Base-by-base conservation (phyloP, 2,888 invertebrate species). In the Byasa hedistus region DNA sequence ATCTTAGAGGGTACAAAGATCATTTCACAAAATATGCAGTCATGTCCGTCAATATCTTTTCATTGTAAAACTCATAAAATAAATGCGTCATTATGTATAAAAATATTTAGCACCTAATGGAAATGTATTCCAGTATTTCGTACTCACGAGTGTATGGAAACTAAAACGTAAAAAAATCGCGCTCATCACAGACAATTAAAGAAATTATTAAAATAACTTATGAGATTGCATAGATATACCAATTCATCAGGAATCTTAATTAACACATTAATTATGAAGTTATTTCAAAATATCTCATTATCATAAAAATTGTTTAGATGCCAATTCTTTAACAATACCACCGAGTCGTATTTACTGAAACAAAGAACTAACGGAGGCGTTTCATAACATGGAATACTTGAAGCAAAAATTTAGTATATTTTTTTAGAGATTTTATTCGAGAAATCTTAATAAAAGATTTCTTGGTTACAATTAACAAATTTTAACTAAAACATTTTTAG, bases 201-300 rank as follows among this genome's bases (percentile, higher is more conserved):
- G 44, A n/a, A 48, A 62, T n/a, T 17, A 12, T 55, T 61, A 24
- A 61, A 51, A 61, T 52, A 61, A 52, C 52, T 51, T 32, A 27
- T 32, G 8, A 17, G 32, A 23, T 44, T n/a, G 44, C 24, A 44
- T 19, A 55, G 19, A 32, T 27, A 15, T 21, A 24, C 5, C 22
- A 39, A 62, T 62, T 1, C n/a, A 32, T 23, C 0, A 15, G 55
- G 44, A 54, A 64, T 59, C 27, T 64, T 64, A 54, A 64, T 54
- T 39, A 55, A 21, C 22, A 15, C 7, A n/a, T 23, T 59, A 64
- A 55, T 39, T 59, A 27, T 12, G n/a, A 10, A 24, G 17, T 15
- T 44, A 64, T 64, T 58, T 59, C 4, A 54, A 19, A 59, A 59
- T 23, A 44, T 27, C 7, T n/a, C 3, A 22, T 32, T 10, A 44